phyloP scores from a whole-genome alignment of 2,113 vertebrate genomes.

The Grammomys dolichurus region DNA sequence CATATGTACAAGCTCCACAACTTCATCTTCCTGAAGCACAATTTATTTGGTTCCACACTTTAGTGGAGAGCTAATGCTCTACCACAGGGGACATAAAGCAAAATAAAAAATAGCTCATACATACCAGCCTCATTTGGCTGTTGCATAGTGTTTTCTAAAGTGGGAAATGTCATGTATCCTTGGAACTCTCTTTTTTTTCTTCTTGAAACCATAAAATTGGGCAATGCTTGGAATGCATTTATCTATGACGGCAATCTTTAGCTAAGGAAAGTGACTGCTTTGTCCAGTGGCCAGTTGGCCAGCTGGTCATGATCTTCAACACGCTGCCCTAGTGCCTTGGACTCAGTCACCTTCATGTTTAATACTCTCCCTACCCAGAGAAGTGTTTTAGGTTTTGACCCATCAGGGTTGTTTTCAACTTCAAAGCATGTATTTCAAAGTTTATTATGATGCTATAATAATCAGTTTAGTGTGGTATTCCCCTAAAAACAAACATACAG shows the following conservation, averaged over 20 bases:
- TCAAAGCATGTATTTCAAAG: constrained; percentile 25
- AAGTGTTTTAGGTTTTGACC: not conserved
- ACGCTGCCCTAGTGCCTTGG: not conserved
- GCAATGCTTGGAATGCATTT: not conserved
- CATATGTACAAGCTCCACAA: not conserved
- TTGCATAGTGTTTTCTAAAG: not conserved
- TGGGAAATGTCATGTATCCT: not conserved
- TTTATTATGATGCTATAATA: not conserved
- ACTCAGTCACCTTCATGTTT: not conserved
- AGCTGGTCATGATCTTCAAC: not conserved
- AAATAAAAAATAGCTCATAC: not conserved
- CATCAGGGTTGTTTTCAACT: not conserved
- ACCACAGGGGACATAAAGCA: not conserved
- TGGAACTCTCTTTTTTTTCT: not conserved
- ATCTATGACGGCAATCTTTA: fast-evolving
- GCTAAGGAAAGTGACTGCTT: not conserved
- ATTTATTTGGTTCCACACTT: not conserved
- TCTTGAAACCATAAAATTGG: not conserved
- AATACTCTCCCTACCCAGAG: not conserved
- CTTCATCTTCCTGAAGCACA: not conserved
- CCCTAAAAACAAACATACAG: not conserved
- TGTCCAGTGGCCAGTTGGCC: not conserved
- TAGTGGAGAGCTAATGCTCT: not conserved
- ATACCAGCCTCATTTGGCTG: not conserved
- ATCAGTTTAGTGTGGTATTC: not conserved